Evolutionary conservation across 2,797 vertebrate species (phyloP).

Genomic region (Eulemur rubriventer): DNA sequence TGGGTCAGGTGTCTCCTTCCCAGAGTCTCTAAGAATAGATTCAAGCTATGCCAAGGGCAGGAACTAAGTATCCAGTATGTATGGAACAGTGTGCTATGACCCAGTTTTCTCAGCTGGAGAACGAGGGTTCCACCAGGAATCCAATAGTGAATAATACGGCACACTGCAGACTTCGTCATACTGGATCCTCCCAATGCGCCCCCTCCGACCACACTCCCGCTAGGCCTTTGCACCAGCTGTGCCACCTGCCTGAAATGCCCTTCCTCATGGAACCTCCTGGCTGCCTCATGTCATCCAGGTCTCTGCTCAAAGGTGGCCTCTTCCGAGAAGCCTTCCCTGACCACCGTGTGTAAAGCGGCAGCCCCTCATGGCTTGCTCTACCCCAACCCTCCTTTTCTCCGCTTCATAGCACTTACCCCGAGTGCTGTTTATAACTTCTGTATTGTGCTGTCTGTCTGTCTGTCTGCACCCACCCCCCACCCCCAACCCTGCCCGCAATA

Average conservation of each 20-base stretch:
- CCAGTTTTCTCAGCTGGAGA: neutral
- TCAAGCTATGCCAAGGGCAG: neutral
- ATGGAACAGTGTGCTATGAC: neutral
- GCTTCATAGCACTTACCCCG: neutral
- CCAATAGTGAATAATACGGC: neutral
- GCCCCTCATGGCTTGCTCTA: neutral
- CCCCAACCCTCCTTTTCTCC: neutral
- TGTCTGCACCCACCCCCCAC: neutral
- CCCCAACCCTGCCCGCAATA: neutral
- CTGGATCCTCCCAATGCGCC: neutral
- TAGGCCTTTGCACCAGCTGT: neutral
- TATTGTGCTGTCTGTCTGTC: neutral
- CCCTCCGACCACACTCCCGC: neutral
- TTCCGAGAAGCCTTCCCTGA: neutral
- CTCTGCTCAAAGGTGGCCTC: too few species aligned
- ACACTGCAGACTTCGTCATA: neutral
- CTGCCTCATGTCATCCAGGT: neutral
- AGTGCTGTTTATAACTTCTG: too few species aligned
- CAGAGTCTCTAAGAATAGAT: neutral
- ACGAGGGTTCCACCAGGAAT: too few species aligned
- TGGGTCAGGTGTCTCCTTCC: neutral
- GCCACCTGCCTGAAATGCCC: neutral
- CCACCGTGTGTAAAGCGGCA: neutral
- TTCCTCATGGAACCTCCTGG: neutral
- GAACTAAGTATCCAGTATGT: accelerated